Percentiles rank a stretch among this genome's conserved stretches.
phyloP scores from a whole-genome alignment of 2,888 invertebrate genomes.

The Cheilosia variabilis region DNA sequence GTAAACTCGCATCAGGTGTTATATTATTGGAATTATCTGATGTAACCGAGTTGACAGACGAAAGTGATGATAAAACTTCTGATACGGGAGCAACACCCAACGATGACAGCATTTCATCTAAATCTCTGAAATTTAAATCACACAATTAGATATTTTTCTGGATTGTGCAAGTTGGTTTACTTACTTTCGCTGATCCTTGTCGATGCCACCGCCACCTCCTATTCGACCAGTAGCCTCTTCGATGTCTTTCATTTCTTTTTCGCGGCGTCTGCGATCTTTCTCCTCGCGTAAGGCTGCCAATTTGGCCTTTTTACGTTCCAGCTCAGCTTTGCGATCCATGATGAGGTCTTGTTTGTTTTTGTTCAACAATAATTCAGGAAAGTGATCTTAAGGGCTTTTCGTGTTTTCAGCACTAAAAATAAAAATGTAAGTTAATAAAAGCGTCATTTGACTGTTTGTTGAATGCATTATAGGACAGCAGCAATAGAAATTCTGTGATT shows the following conservation, averaged over 20 bases:
- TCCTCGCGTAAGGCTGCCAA: constrained; percentile 95
- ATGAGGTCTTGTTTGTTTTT: constrained; percentile 42
- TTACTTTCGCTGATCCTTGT: constrained; percentile 83
- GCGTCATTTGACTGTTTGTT: neutral
- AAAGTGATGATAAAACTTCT: constrained; percentile 92
- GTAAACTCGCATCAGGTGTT: constrained; percentile 92
- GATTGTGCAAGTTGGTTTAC: constrained; percentile 32
- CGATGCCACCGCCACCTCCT: constrained; percentile 80
- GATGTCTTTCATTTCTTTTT: constrained; percentile 95
- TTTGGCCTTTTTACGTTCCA: constrained; percentile 96
- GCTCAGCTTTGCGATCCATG: constrained; percentile 94
- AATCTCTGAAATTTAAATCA: constrained; percentile 84
- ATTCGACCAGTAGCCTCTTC: constrained; percentile 86
- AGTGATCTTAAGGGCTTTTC: constrained; percentile 1
- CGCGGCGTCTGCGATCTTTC: constrained; percentile 92
- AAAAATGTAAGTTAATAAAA: neutral
- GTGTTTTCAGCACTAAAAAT: constrained; percentile 36
- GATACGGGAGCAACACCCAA: constrained; percentile 94
- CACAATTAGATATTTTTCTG: neutral
- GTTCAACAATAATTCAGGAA: neutral
- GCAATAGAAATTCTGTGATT: too few relatives aligned
- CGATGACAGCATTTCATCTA: constrained; percentile 94
- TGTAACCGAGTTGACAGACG: constrained; percentile 91
- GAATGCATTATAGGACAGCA: too few relatives aligned
- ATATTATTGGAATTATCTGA: constrained; percentile 91